These are phyloP conservation scores for Schlechtendalia chinensis DNA, from an alignment of 1,140 invertebrate genomes.

Conservation along the genomic window DNA sequence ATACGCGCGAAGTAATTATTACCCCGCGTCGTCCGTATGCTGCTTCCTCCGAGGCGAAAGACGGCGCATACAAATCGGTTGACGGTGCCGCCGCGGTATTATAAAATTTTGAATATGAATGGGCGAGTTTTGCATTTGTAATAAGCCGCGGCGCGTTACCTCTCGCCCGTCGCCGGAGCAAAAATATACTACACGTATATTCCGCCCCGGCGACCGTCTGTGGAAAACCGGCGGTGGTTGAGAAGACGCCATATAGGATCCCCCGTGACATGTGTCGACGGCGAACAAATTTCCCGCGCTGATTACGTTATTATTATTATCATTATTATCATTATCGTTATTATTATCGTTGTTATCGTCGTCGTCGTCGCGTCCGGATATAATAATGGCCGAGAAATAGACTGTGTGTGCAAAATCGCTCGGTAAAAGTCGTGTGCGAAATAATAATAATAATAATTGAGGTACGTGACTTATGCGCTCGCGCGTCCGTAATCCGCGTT, in stretches of 20 bases:
- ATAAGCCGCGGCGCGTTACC: slow-evolving; percentile 33
- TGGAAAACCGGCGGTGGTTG: background rate
- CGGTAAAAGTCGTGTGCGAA: slow-evolving; percentile 29
- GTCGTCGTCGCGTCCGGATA: background rate
- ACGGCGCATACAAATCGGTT: slow-evolving; percentile 49
- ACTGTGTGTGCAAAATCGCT: background rate
- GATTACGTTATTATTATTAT: slow-evolving; percentile 40
- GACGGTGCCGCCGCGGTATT: slow-evolving; percentile 28
- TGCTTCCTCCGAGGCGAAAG: slow-evolving; percentile 35
- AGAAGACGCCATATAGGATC: background rate
- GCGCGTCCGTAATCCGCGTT: too few species aligned
- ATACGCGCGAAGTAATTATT: slow-evolving; percentile 50
- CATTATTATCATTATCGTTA: slow-evolving; percentile 11
- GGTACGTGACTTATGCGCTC: slow-evolving; percentile 18
- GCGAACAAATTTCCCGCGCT: slow-evolving; percentile 32
- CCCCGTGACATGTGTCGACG: slow-evolving; percentile 11
- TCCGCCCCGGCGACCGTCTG: background rate
- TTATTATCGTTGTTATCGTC: background rate
- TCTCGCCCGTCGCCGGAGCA: background rate
- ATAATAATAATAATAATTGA: slow-evolving; percentile 44
- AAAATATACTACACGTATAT: slow-evolving; percentile 43
- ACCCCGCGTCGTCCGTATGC: background rate
- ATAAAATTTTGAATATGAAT: slow-evolving; percentile 50
- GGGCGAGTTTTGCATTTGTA: slow-evolving; percentile 49
- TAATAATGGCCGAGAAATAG: slow-evolving; percentile 26